Base-by-base conservation (phyloP, 2,888 invertebrate genomes). In the Nesidiocoris tenuis region DNA sequence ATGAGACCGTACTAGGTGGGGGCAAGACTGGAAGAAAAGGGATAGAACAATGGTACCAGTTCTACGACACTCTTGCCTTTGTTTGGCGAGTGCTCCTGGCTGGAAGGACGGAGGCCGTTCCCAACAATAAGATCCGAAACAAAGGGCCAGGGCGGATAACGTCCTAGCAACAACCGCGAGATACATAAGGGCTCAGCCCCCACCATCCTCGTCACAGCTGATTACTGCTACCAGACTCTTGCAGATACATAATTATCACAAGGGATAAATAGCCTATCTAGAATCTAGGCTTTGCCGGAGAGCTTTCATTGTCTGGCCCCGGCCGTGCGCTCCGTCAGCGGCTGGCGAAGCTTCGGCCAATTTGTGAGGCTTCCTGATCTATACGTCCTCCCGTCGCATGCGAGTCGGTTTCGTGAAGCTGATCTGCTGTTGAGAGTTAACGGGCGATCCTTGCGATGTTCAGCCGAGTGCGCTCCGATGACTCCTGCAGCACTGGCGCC, bases 101-200 rank as follows among this genome's bases (percentile, higher is more conserved):
- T 76, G 57, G 61, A 59, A 18, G 59, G 59, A 18, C 25, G 70
- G 61, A 59, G 70, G 61, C 59, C 70, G 54, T 70, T 54, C 70
- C 70, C 76, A 75, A 79, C 79, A 79, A 79, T 79, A 78, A 79
- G 79, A 79, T 79, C 78, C 77, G 79, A 79, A 79, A 79, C 79
- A 79, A 79, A 78, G 78, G 79, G 65, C 70, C 57, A 71, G 24
- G 74, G 75, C 63, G 79, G 79, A 79, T 79, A 79, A 79, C 79
- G 79, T 79, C 79, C 79, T 68, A 74, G 70, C 70, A 70, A 70
- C 70, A 70, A 70, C 70, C 70, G 70, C 70, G 70, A 70, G 70
- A 70, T 70, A 70, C 70, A 70, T 70, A 70, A 70, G 70, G 70
- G 70, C 23, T 23, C 70, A 17, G 24, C 54, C 57, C 74, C 75